Conservation (phyloP, 1,140 invertebrate genomes). For the Drosophila virilis region DNA sequence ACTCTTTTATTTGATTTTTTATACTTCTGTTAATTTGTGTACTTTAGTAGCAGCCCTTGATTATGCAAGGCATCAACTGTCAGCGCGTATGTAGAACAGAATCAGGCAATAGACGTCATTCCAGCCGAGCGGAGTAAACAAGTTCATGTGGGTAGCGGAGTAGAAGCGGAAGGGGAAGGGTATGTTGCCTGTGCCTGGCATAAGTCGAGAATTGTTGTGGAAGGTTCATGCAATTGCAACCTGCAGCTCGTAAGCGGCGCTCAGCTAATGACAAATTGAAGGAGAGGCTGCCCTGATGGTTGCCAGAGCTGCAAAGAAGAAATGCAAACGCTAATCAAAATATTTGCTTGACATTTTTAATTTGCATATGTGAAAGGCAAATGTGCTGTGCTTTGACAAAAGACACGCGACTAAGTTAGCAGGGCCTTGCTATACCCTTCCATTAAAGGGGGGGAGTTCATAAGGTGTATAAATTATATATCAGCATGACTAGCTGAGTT, state of each 20-base stretch:
- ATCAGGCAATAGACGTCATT: conserved; percentile 13
- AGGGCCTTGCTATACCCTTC: conserved; percentile 8
- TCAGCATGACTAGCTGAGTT: no score
- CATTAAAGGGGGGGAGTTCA: no score
- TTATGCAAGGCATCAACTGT: background rate
- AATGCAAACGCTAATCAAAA: background rate
- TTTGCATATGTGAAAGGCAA: conserved; percentile 59
- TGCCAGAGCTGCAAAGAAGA: no score
- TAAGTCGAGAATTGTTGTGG: conserved; percentile 3
- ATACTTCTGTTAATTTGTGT: background rate
- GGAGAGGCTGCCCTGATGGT: conserved; percentile 41
- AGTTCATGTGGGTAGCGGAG: background rate
- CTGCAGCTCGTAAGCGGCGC: background rate
- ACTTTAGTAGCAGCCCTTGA: background rate
- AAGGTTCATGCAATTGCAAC: conserved; percentile 13
- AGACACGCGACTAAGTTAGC: conserved; percentile 53
- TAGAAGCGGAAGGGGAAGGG: background rate
- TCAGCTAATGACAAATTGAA: conserved; percentile 56
- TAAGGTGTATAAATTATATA: no score
- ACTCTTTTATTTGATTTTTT: background rate
- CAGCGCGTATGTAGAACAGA: background rate
- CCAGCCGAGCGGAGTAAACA: conserved; percentile 21
- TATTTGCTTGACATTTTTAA: conserved; percentile 46
- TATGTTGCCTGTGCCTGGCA: background rate
- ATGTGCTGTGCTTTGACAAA: conserved; percentile 55